A percentile compares a stretch with the other conserved stretches of the same genome.
These are phyloP conservation scores for Noctilio leporinus DNA, from an alignment of 2,113 vertebrate species.

Conservation along the genomic window DNA sequence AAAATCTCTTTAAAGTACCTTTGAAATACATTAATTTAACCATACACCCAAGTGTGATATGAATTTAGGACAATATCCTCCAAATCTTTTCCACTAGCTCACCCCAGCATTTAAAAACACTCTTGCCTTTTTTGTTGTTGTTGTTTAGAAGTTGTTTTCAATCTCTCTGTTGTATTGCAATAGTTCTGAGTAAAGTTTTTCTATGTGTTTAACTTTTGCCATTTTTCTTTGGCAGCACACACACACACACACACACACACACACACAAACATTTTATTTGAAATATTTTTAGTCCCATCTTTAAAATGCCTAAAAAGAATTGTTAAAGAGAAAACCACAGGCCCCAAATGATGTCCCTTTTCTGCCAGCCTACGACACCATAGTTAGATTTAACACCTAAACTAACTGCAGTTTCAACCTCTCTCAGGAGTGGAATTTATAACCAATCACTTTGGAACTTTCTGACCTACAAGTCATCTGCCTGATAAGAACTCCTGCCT, in stretches of 20 bases:
- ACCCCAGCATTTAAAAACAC: neutral
- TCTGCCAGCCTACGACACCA: neutral
- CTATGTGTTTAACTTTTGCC: neutral
- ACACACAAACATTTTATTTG: neutral
- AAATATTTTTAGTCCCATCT: neutral
- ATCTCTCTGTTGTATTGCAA: neutral
- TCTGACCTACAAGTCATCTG: neutral
- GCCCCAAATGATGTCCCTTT: neutral
- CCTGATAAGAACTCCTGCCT: neutral
- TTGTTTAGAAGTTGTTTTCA: neutral
- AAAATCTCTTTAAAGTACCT: neutral
- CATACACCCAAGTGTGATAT: neutral
- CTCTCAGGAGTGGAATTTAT: neutral
- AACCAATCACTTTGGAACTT: neutral
- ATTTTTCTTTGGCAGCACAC: neutral
- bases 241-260: neutral
- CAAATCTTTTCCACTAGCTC: neutral
- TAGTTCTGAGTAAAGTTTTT: neutral
- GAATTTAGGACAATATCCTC: neutral
- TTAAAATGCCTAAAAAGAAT: neutral
- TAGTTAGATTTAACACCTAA: neutral
- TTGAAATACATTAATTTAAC: neutral
- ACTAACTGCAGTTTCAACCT: neutral
- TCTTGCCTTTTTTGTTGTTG: neutral
- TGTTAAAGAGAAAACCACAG: neutral